These are phyloP conservation scores for Eilema depressum DNA, from an alignment of 2,888 invertebrate species.

Conservation along the genomic window DNA sequence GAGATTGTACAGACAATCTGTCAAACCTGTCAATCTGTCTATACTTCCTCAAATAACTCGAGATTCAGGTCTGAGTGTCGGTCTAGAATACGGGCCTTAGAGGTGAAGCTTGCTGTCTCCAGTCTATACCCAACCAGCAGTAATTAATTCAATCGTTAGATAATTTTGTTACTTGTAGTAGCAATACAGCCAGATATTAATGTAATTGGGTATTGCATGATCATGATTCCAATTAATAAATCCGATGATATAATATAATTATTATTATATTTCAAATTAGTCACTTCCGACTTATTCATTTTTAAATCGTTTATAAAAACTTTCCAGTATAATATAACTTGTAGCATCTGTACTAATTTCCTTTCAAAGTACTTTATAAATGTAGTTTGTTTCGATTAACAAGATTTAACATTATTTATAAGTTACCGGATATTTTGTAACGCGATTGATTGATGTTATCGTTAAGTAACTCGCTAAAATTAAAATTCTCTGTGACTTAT, in stretches of 20 bases:
- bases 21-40: too few relatives aligned
- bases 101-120: too few relatives aligned
- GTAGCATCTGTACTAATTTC: background rate
- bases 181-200: background rate
- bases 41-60: too few relatives aligned
- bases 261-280: background rate
- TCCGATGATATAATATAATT: background rate
- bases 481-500: background rate
- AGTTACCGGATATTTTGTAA: background rate
- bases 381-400: background rate
- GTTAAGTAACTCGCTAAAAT: background rate
- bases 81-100: too few relatives aligned
- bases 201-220: conserved; percentile 7
- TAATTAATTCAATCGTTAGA: background rate
- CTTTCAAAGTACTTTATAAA: conserved; percentile 5
- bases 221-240: background rate
- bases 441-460: background rate
- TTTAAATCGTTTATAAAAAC: background rate
- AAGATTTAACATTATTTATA: background rate
- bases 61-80: too few relatives aligned
- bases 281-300: background rate
- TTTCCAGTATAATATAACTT: background rate
- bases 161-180: background rate
- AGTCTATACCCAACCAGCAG: too few relatives aligned
- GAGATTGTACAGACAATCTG: too few relatives aligned